A percentile compares a stretch with the other conserved stretches of the same genome.
Conservation (phyloP, 2,797 vertebrate genomes). For the Semotilus atromaculatus region DNA sequence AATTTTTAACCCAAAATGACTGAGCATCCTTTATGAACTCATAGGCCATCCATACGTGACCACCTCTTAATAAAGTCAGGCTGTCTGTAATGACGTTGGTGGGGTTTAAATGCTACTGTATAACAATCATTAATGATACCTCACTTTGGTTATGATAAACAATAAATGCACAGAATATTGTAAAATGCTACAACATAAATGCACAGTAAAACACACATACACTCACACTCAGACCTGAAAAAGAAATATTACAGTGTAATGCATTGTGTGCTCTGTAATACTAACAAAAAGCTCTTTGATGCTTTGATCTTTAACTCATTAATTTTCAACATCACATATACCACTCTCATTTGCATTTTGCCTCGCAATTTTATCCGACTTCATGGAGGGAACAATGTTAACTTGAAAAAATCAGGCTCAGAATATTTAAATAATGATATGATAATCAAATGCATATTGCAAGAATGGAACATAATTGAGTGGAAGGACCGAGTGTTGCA, state of each 20-base stretch:
- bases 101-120: constrained; percentile 28
- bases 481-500: constrained; percentile 4
- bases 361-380: constrained; percentile 26
- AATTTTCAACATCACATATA: constrained; percentile 44
- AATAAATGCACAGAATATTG: constrained; percentile 35
- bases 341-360: constrained; percentile 44
- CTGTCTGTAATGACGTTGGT: constrained; percentile 1
- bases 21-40: not conserved
- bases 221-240: constrained; percentile 44
- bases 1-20: not conserved
- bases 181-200: constrained; percentile 41
- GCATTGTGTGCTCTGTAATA: constrained; percentile 34
- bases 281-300: constrained; percentile 45
- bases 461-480: constrained; percentile 16
- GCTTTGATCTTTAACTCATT: constrained; percentile 61
- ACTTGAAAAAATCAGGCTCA: constrained; percentile 36
- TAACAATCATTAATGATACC: constrained; percentile 11
- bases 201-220: constrained; percentile 52
- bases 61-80: not conserved
- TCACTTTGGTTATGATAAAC: constrained; percentile 57
- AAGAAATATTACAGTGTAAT: constrained; percentile 30
- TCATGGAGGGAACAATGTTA: constrained; percentile 30
- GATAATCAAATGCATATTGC: constrained; percentile 45
- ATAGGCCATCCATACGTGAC: not conserved
- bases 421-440: constrained; percentile 40